Evolutionary conservation across 2,888 invertebrate genomes (phyloP).

Genomic region (Plutella xylostella): DNA sequence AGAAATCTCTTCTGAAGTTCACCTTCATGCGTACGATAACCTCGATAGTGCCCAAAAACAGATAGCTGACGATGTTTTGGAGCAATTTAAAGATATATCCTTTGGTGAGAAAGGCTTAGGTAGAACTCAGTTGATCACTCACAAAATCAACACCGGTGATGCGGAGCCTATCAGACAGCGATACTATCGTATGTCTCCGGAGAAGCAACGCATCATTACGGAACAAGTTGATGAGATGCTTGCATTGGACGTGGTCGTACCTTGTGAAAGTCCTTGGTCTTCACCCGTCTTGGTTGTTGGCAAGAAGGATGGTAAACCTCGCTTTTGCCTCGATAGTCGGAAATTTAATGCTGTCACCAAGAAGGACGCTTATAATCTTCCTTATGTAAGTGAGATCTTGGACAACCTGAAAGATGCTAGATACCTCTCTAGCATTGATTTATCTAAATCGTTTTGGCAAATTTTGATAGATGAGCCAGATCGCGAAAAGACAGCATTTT

Average conservation of each 20-base stretch:
- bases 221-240: not conserved
- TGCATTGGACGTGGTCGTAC: not conserved
- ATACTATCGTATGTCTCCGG: constrained; percentile 17
- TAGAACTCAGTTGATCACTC: constrained; percentile 17
- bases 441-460: constrained; percentile 5
- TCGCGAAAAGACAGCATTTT: constrained; percentile 14
- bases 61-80: constrained; percentile 10
- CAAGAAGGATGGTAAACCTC: constrained; percentile 14
- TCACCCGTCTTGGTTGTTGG: constrained; percentile 15
- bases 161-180: constrained; percentile 19
- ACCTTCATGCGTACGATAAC: constrained; percentile 7
- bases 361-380: constrained; percentile 4
- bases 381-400: constrained; percentile 7
- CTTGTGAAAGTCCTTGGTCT: constrained; percentile 19
- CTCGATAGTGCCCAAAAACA: constrained; percentile 8
- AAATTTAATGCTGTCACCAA: constrained; percentile 13
- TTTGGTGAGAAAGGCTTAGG: constrained; percentile 16
- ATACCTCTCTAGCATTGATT: constrained; percentile 10
- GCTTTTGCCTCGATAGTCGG: constrained; percentile 19
- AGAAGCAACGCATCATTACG: constrained; percentile 14
- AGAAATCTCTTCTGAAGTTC: not conserved
- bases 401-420: constrained; percentile 14
- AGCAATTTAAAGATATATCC: constrained; percentile 15
- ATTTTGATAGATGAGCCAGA: constrained; percentile 11
- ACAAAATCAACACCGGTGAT: constrained; percentile 21